A percentile compares a stretch with the other conserved stretches of the same genome.
phyloP scores from a whole-genome alignment of 2,888 invertebrate species.

The Chymomyza fuscimana region DNA sequence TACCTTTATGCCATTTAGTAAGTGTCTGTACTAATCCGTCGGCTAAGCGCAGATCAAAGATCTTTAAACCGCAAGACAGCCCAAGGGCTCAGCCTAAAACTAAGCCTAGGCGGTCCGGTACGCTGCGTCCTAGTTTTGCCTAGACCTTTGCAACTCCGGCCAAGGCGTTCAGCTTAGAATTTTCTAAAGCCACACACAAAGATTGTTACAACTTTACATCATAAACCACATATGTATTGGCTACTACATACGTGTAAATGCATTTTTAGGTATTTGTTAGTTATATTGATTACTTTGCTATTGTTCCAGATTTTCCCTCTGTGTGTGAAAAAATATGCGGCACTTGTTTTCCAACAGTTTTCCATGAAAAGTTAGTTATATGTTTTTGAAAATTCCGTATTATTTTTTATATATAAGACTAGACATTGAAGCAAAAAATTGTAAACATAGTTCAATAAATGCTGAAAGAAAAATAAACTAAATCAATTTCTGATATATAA shows the following conservation, averaged over 20 bases:
- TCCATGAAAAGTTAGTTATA: no score
- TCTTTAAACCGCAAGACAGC: conserved; percentile 61
- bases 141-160: not conserved
- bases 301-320: no score
- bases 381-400: no score
- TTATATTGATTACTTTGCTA: no score
- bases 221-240: not conserved
- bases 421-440: no score
- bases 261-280: no score
- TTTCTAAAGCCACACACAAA: not conserved
- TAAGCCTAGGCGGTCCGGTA: conserved; percentile 31
- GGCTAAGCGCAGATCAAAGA: conserved; percentile 72
- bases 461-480: no score
- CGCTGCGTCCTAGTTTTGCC: not conserved
- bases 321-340: no score
- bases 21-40: conserved; percentile 62
- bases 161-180: conserved; percentile 39
- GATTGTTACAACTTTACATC: not conserved
- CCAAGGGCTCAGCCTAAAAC: conserved; percentile 20
- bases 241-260: not conserved
- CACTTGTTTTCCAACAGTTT: no score
- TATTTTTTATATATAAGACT: no score
- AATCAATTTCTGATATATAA: no score
- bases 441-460: no score
- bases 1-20: conserved; percentile 39